These are phyloP conservation scores for Aegotheles bennettii DNA, from an alignment of 2,113 vertebrate genomes.

Conservation along the genomic window DNA sequence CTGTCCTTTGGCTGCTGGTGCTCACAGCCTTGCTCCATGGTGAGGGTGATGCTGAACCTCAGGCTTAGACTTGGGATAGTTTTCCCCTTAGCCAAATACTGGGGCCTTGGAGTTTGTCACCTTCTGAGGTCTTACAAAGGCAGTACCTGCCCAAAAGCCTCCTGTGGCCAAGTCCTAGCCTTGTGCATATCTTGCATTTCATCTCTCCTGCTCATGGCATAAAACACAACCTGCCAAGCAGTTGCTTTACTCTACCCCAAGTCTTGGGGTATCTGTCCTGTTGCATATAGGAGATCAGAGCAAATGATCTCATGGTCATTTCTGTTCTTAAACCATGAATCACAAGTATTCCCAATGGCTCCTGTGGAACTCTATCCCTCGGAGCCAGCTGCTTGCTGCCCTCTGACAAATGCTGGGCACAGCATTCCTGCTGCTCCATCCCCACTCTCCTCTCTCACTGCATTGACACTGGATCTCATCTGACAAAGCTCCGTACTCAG, in stretches of 20 bases:
- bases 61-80: neutral
- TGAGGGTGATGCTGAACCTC: accelerated
- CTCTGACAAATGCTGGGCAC: neutral
- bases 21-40: neutral
- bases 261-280: neutral
- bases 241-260: neutral
- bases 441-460: neutral
- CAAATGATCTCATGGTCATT: neutral
- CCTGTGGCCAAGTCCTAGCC: neutral
- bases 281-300: neutral
- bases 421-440: neutral
- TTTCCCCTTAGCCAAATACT: neutral
- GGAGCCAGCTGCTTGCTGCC: neutral
- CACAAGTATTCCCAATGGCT: neutral
- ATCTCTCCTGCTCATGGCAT: neutral
- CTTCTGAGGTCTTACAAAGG: neutral
- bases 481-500: neutral
- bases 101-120: neutral
- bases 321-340: neutral
- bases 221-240: neutral
- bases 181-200: accelerated
- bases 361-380: neutral
- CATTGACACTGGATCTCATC: neutral
- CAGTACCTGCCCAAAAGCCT: accelerated
- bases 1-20: neutral